Conservation (phyloP, 1,140 invertebrate species). For the Copidosoma floridanum region DNA sequence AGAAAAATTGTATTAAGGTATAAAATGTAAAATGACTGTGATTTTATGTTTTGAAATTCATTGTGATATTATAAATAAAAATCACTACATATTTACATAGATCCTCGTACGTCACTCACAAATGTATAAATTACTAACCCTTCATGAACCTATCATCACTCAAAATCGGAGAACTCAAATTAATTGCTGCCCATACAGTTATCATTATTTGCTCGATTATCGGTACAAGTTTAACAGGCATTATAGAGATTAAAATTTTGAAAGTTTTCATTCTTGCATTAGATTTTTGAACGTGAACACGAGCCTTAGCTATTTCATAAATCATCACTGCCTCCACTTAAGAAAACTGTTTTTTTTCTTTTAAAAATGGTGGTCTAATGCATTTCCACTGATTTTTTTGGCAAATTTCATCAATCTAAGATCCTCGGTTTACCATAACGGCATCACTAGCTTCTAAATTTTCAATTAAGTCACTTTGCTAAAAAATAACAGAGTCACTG, state of each 20-base stretch:
- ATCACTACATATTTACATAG: no score
- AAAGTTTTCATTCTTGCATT: slow-evolving; percentile 25
- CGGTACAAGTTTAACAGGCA: slow-evolving; percentile 3
- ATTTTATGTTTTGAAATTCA: no score
- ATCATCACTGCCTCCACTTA: slow-evolving; percentile 30
- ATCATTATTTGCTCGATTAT: slow-evolving; percentile 32
- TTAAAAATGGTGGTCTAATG: slow-evolving; percentile 33
- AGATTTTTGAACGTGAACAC: slow-evolving; percentile 29
- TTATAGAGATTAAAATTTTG: background rate
- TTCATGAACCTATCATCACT: slow-evolving; percentile 30
- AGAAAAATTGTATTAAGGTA: no score
- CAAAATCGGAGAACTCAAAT: slow-evolving; percentile 34
- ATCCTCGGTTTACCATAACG: slow-evolving; percentile 34
- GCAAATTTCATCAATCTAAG: slow-evolving; percentile 37
- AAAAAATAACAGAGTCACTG: slow-evolving; percentile 41
- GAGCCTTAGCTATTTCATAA: slow-evolving; percentile 32
- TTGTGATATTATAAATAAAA: no score
- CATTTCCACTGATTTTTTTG: slow-evolving; percentile 18
- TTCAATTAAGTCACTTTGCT: slow-evolving; percentile 21
- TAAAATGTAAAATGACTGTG: no score
- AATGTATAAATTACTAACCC: background rate
- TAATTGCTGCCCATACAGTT: slow-evolving; percentile 32
- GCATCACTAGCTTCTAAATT: slow-evolving; percentile 22
- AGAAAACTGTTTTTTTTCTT: slow-evolving; percentile 32
- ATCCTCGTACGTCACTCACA: no score